Base-by-base conservation (phyloP, 35 echinoderm and acorn worm genomes). In the Strongylocentrotus purpuratus region DNA sequence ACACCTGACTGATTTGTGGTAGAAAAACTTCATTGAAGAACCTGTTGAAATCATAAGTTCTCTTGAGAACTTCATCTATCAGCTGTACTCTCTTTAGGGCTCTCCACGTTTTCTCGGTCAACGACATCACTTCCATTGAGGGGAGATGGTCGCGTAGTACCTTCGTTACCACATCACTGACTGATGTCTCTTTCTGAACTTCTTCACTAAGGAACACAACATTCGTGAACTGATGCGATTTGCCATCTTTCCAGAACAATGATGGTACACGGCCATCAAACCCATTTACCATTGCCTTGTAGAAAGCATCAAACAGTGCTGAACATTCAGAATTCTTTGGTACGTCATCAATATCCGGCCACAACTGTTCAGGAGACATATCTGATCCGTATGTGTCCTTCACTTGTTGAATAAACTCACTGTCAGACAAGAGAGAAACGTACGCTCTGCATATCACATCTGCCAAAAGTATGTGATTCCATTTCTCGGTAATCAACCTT, bases 1-100 rank as follows among this genome's bases (percentile, higher is more conserved):
- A 4, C 18, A 93, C 22, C 4, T 94, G 32, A 14, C 25, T 6
- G 5, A 99, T 11, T 4, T 33, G 93, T 33, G 96, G 94, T 41
- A 99, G 94, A 31, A 97, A 94, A 47, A 96, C 47, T 85, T 96
- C 94, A 58, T 65, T 31, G 17, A 97, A 95, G 86, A 99, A 99
- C 32, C 94, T 85, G 11, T 92, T 85, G 92, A 50, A 90, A 87
- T 94, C 85, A 95, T 61, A 92, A 5, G 96, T 97, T 31, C 48
- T 93, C 14, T 48, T 32, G 0, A 50, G 17, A 31, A 93, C 33
- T 9, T 58, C 48, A n/a, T 31, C 9, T 5, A 20, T 9, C 10
- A 93, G 91, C 10, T 33, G 46, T 32, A 46, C 91, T 47, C 48
- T 33, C 22, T 48, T 28, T 31, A 93, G 20, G 2, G 91, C 91